Percentiles rank a stretch among this genome's conserved stretches.
These are phyloP conservation scores for Spatulosminthurus flaviceps DNA, from an alignment of 2,888 invertebrate species.

Conservation along the genomic window DNA sequence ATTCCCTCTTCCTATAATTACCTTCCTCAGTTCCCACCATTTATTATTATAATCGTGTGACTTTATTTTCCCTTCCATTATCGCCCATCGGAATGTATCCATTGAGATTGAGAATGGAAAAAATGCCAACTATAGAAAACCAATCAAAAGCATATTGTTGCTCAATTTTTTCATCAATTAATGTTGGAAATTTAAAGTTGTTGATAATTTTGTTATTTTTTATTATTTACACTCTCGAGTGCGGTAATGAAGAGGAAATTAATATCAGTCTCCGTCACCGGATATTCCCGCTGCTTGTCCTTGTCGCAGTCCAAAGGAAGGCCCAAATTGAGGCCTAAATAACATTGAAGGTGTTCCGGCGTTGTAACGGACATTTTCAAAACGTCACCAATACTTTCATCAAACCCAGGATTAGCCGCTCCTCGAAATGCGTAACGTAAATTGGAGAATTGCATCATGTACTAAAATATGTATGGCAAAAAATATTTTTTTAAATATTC, in stretches of 20 bases:
- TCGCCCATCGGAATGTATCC: constrained; percentile 65
- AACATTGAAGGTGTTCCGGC: constrained; percentile 61
- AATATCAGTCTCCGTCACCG: constrained; percentile 48
- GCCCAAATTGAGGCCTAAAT: constrained; percentile 51
- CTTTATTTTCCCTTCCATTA: constrained; percentile 63
- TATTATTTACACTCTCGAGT: constrained; percentile 62
- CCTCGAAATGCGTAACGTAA: constrained; percentile 77
- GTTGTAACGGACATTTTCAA: constrained; percentile 41
- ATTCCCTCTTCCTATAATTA: too few relatives aligned
- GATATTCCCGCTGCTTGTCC: background rate
- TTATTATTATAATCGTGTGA: constrained; percentile 61
- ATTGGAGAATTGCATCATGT: constrained; percentile 78
- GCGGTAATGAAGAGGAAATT: constrained; percentile 65
- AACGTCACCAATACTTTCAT: constrained; percentile 63
- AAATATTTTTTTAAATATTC: too few relatives aligned
- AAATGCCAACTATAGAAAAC: constrained; percentile 62
- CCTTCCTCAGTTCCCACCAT: constrained; percentile 64
- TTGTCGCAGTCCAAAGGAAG: constrained; percentile 36
- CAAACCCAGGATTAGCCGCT: constrained; percentile 79
- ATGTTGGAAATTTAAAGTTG: background rate
- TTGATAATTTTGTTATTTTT: background rate
- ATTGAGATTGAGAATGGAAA: constrained; percentile 65
- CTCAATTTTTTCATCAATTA: too few relatives aligned
- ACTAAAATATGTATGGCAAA: constrained; percentile 72
- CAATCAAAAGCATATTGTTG: background rate